Conservation (phyloP, 2,113 vertebrate genomes). For the Sterna hirundo region DNA sequence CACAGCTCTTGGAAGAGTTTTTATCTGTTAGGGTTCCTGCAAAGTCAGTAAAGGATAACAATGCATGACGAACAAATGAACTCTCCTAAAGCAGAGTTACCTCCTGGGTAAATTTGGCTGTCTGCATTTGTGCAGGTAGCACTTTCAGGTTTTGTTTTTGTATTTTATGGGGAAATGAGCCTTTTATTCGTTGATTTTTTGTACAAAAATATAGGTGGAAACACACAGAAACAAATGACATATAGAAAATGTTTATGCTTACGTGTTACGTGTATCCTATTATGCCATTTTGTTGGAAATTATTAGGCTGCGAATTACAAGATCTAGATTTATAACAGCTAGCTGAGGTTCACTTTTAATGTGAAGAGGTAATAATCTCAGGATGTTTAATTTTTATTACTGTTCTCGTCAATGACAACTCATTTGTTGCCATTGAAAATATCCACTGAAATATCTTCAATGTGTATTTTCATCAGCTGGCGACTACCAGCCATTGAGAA, state of each 20-base stretch:
- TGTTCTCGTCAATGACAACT: neutral
- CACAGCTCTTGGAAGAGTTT: neutral
- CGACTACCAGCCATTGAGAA: neutral
- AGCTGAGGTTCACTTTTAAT: neutral
- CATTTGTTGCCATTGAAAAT: neutral
- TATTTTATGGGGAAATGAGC: neutral
- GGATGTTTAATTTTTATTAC: neutral
- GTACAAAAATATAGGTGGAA: neutral
- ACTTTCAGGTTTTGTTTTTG: neutral
- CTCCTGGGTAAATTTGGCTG: neutral
- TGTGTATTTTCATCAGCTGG: neutral
- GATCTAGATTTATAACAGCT: neutral
- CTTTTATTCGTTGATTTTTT: neutral
- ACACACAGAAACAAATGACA: neutral
- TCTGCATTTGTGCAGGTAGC: neutral
- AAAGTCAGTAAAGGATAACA: neutral
- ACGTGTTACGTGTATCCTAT: neutral
- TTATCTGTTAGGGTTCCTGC: neutral
- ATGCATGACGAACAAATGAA: neutral
- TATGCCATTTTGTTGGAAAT: neutral
- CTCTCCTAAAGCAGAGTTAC: neutral
- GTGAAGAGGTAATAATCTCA: neutral
- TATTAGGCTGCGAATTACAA: neutral
- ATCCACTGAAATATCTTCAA: neutral
- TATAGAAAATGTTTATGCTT: neutral